These are phyloP conservation scores for Mechanitis mazaeus DNA, from an alignment of 2,888 invertebrate species.

Conservation along the genomic window DNA sequence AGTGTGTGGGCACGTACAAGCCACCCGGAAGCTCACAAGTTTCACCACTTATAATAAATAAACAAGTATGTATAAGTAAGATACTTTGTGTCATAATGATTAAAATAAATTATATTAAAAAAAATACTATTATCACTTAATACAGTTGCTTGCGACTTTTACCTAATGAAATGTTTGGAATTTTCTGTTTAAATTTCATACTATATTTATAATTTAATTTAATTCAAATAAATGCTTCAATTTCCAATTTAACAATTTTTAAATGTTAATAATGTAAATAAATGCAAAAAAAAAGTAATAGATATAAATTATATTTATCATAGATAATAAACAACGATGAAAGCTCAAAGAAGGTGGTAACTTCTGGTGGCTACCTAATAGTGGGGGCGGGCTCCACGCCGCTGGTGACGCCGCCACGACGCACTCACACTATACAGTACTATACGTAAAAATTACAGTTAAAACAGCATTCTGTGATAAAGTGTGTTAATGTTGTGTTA, in stretches of 20 bases:
- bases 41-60: conserved; percentile 52
- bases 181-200: too few relatives aligned
- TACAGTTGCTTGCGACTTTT: too few relatives aligned
- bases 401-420: conserved; percentile 38
- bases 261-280: too few relatives aligned
- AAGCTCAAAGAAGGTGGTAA: conserved; percentile 55
- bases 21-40: conserved; percentile 35
- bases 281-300: too few relatives aligned
- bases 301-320: conserved; percentile 1
- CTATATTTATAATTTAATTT: too few relatives aligned
- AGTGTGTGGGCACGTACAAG: conserved; percentile 62
- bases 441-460: conserved; percentile 18
- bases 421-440: conserved; percentile 51
- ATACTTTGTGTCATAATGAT: too few relatives aligned
- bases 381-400: conserved; percentile 45
- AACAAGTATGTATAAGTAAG: conserved; percentile 44
- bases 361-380: conserved; percentile 66
- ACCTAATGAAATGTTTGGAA: too few relatives aligned
- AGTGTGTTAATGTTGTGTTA: background rate
- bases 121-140: too few relatives aligned
- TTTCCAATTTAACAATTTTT: too few relatives aligned
- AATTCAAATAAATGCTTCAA: too few relatives aligned
- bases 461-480: background rate
- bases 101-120: too few relatives aligned
- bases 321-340: conserved; percentile 55